Base-by-base conservation (phyloP, 2,113 vertebrate genomes). In the Oophaga pumilio region DNA sequence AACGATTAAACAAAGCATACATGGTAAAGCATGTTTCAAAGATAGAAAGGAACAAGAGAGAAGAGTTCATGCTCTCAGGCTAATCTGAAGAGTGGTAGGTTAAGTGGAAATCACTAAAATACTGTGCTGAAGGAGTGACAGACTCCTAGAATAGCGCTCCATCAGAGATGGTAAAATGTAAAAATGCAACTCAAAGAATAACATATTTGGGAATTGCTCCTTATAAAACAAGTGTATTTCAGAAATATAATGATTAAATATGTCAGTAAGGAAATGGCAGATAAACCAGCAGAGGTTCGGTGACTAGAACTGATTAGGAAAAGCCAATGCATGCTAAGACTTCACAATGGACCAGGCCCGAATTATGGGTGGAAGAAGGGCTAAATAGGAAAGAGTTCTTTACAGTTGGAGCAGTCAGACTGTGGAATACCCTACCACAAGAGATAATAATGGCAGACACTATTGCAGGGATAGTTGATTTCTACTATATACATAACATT, bases 71-170 rank as follows among this genome's bases (percentile, higher is more conserved):
- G 49, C n/a, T n/a, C 81, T 28, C 13, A 68, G 81, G 81, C 81
- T 83, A 83, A 83, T 82, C 60, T 52, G 81, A 62, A 83, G 64
- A 83, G 62, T 83, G 81, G 49, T 83, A 49, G 64, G 81, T 83
- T 83, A 83, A 83, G 81, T 83, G 81, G 49, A 64, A 83, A 83
- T 83, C 81, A 69, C 49, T 83, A 26, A 83, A 83, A 83, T 69
- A 83, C 20, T 69, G 77, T 80, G 49, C 43, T 52, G 10, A 83
- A 69, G 62, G 49, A 52, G 62, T 83, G 81, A 18, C 50, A 52
- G 59, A 82, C 12, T 20, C 64, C 53, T 15, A 69, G 14, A 68
- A 53, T 18, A 26, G 14, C 14, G 18, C 66, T 9, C 64, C 13
- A 49, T 83, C 62, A 26, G 43, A 83, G 62, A 69, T 53, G 62